Evolutionary conservation across 1,140 invertebrate species (phyloP).

Genomic region (Lepidurus arcticus): DNA sequence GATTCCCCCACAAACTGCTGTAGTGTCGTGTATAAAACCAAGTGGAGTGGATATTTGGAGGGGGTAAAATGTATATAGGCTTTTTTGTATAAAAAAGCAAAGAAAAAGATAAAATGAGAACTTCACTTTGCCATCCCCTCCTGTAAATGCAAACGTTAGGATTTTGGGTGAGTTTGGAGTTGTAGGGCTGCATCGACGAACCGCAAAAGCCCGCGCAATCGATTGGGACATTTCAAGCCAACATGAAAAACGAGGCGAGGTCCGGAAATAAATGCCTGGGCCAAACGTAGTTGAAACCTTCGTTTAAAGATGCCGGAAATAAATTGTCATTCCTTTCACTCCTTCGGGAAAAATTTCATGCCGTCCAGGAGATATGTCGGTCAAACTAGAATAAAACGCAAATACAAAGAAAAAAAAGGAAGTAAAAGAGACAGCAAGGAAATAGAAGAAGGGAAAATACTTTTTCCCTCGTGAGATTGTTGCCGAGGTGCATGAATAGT

Average conservation of each 20-base stretch:
- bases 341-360: not conserved
- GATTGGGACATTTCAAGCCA: not conserved
- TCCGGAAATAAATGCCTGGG: constrained; percentile 16
- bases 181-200: not conserved
- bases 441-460: not conserved
- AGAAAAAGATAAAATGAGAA: not conserved
- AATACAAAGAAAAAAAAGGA: not conserved
- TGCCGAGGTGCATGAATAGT: not conserved
- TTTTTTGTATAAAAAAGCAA: not conserved
- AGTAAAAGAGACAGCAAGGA: not conserved
- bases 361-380: not conserved
- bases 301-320: constrained; percentile 2
- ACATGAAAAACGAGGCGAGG: not conserved
- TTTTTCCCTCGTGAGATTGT: not conserved
- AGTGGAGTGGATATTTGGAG: not conserved
- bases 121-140: not conserved
- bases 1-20: not conserved
- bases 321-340: constrained; percentile 3
- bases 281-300: constrained; percentile 19
- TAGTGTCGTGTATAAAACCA: constrained; percentile 7
- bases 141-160: constrained; percentile 6
- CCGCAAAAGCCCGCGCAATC: not conserved
- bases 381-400: not conserved
- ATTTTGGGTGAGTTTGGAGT: not conserved
- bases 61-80: not conserved